These are phyloP conservation scores for Arizona elegans DNA, from an alignment of 2,113 vertebrate genomes.

Conservation along the genomic window DNA sequence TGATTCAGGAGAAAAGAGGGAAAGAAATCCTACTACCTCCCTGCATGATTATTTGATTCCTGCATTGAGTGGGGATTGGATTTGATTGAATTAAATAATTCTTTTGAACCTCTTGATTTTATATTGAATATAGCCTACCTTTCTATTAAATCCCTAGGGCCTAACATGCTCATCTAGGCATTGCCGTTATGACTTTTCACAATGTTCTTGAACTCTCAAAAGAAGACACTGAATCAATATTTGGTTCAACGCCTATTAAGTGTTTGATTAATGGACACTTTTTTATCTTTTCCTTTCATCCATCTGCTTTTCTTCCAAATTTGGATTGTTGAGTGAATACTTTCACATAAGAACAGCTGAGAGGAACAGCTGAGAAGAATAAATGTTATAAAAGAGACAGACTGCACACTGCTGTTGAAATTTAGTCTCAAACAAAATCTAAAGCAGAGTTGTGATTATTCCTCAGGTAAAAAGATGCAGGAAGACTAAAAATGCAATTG, in stretches of 20 bases:
- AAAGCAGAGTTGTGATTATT: background rate
- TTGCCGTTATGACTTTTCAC: background rate
- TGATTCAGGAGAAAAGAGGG: background rate
- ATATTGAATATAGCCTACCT: background rate
- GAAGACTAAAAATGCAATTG: background rate
- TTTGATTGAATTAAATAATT: background rate
- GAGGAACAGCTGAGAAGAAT: constrained; percentile 11
- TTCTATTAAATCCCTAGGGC: background rate
- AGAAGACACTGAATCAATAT: background rate
- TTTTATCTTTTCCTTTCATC: background rate
- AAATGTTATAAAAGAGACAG: background rate
- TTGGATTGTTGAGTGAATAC: constrained; percentile 25
- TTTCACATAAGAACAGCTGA: constrained; percentile 11
- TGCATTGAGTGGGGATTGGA: background rate
- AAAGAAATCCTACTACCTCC: background rate
- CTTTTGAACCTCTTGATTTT: background rate
- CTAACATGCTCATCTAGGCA: background rate
- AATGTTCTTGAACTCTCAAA: background rate
- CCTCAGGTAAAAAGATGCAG: background rate
- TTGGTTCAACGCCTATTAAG: background rate
- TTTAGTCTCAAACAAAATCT: background rate
- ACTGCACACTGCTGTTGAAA: background rate
- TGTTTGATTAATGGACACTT: constrained; percentile 13
- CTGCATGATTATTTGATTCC: background rate
- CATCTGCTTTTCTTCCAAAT: constrained; percentile 28